These are phyloP conservation scores for Takifugu rubripes DNA, from an alignment of 2,797 vertebrate genomes.

Conservation along the genomic window DNA sequence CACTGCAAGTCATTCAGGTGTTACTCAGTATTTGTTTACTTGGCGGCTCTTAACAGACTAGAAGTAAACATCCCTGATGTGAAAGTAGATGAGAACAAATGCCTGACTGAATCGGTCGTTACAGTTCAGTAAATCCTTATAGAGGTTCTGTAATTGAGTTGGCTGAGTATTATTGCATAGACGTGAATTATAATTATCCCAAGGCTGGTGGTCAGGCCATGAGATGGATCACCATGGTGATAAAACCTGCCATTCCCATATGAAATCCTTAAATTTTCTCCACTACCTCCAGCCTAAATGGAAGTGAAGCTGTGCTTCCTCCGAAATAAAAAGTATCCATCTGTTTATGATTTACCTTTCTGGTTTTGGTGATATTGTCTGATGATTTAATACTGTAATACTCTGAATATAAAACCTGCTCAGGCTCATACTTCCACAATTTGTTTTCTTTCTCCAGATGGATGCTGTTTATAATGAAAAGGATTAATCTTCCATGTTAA, in stretches of 20 bases:
- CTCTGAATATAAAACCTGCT: not conserved
- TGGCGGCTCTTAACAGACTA: not conserved
- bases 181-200: too few species aligned
- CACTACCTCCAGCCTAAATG: too few species aligned
- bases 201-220: too few species aligned
- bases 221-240: too few species aligned
- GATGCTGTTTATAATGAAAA: not conserved
- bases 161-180: too few species aligned
- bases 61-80: not conserved
- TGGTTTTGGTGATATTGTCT: not conserved
- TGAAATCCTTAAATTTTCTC: too few species aligned
- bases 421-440: not conserved
- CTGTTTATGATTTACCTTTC: not conserved
- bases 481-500: not conserved
- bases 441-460: not conserved
- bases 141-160: too few species aligned
- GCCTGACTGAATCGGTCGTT: too few species aligned
- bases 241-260: too few species aligned
- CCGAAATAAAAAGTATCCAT: not conserved
- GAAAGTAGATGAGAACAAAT: too few species aligned
- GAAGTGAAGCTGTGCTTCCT: not conserved
- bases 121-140: too few species aligned
- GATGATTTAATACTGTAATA: not conserved
- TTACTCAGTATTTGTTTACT: not conserved
- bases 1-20: not conserved